Evolutionary conservation across 2,888 invertebrate genomes (phyloP), one percentile per base, ranked within the genome.

Genomic region (Pogonocherus hispidulus): DNA sequence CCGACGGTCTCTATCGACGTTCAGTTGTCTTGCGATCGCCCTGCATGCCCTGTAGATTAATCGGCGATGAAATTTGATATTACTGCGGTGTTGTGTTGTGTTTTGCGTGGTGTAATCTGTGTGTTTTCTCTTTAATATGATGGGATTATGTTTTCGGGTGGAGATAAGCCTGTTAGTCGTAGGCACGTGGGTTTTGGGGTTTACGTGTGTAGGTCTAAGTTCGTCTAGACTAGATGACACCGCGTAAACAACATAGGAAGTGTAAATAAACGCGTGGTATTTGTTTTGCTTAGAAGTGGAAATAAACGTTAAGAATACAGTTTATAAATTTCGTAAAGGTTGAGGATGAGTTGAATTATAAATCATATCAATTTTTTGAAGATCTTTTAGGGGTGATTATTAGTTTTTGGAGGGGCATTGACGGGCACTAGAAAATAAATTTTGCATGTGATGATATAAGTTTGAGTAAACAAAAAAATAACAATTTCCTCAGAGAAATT

Each of bases 11-110:
- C 41, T 71, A 69, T 66, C 70, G 70, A 60, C 70, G 63, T 67
- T 71, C 71, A 73, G 73, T 75, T 68, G 65, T 70, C 68, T 73
- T 64, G 65, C 69, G 68, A 72, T 68, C 71, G 69, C 67, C 59
- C 63, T 37, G n/a, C n/a, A n/a, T n/a, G n/a, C n/a, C n/a, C n/a
- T 65, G 57, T 62, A 70, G 75, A 74, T 77, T 77, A 77, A 77
- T 76, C 74, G 74, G 69, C 55, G 70, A 70, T 69, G 75, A 70
- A 76, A 78, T 71, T 69, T 63, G 74, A 74, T 70, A 73, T 66
- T 64, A 57, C 67, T 51, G 37, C 52, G 55, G 49, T 55, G 67
- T 56, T 23, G 63, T 23, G 54, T 41, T 57, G 66, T 66, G 32
- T 6, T 19, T 41, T 47, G 49, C 23, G 37, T 66, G 62, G 66